These are phyloP conservation scores for Camponotus floridanus DNA, from an alignment of 1,140 invertebrate species.

Conservation along the genomic window DNA sequence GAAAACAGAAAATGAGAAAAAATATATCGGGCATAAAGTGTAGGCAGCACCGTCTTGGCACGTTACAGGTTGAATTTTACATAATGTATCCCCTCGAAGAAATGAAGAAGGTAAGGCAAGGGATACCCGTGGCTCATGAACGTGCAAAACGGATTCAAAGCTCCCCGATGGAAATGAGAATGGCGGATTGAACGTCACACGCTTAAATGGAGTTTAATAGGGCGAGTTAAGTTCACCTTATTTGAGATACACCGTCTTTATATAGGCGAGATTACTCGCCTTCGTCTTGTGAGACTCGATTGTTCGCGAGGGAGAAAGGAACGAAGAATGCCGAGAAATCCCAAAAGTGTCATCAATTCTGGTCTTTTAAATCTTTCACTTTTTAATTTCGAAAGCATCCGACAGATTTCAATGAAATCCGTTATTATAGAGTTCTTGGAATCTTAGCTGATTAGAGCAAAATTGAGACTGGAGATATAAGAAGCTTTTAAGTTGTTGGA, in stretches of 20 bases:
- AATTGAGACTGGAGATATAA: not conserved
- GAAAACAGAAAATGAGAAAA: slow-evolving; percentile 36
- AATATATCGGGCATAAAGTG: slow-evolving; percentile 13
- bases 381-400: slow-evolving; percentile 7
- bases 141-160: not conserved
- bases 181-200: slow-evolving; percentile 66
- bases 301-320: slow-evolving; percentile 34
- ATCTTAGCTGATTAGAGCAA: not conserved
- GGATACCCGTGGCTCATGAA: not conserved
- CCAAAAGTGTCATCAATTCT: slow-evolving; percentile 14
- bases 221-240: slow-evolving; percentile 76
- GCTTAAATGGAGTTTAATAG: slow-evolving; percentile 65
- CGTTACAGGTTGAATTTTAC: slow-evolving; percentile 52
- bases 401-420: slow-evolving; percentile 1
- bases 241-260: slow-evolving; percentile 67
- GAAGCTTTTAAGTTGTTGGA: not conserved
- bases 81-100: slow-evolving; percentile 46
- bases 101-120: not conserved
- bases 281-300: slow-evolving; percentile 18
- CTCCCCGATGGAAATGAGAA: slow-evolving; percentile 53
- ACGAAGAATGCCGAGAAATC: not conserved
- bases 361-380: not conserved
- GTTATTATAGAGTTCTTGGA: not conserved
- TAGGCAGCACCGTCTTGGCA: not conserved
- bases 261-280: slow-evolving; percentile 35